Conservation (phyloP, 2,113 vertebrate genomes). For the Leucosticte australis region DNA sequence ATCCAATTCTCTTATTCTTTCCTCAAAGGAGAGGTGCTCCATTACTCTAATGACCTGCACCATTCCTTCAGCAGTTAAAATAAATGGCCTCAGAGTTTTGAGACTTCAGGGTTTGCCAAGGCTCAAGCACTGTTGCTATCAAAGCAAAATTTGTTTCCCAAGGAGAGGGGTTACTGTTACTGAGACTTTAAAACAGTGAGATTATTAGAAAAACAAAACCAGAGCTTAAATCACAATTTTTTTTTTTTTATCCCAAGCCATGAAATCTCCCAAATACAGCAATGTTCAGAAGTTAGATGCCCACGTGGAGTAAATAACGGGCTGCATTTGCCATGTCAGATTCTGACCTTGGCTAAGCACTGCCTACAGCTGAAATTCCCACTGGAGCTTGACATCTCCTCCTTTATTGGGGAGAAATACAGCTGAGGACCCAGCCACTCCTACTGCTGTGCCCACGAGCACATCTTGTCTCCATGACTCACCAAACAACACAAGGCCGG, state of each 20-base stretch:
- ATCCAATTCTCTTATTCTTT: not conserved
- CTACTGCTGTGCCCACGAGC: not conserved
- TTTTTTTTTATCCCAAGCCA: not conserved
- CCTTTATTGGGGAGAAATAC: not conserved
- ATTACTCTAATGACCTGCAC: not conserved
- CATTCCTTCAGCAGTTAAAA: not conserved
- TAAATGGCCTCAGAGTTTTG: not conserved
- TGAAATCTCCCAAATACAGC: not conserved
- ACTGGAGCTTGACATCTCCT: not conserved
- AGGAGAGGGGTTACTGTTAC: not conserved
- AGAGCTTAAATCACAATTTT: not conserved
- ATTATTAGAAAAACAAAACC: not conserved
- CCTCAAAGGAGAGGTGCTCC: not conserved
- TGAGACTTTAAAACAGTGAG: not conserved
- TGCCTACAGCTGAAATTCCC: not conserved
- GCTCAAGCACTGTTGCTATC: not conserved
- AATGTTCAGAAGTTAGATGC: not conserved
- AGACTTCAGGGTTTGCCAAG: not conserved
- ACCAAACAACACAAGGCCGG: constrained; percentile 67
- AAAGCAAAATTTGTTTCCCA: not conserved
- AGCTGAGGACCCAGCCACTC: not conserved
- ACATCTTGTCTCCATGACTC: constrained; percentile 29
- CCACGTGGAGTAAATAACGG: not conserved
- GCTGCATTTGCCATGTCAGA: not conserved
- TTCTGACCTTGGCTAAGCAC: not conserved